A percentile compares a stretch with the other conserved stretches of the same genome.
Conservation (phyloP, 2,797 vertebrate species). For the Bovichtus variegatus region DNA sequence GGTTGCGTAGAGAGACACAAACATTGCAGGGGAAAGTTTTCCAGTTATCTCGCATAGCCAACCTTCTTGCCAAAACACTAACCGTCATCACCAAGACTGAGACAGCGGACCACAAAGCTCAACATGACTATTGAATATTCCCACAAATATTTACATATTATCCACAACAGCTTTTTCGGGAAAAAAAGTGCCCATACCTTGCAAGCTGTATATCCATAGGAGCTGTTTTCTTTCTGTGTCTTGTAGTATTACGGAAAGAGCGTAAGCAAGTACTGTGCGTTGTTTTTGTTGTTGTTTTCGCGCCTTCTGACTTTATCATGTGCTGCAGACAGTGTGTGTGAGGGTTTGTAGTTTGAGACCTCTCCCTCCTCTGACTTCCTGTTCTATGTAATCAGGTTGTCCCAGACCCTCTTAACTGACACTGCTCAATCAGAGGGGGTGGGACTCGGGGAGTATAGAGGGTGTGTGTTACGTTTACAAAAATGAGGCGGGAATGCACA, state of each 20-base stretch:
- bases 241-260: conserved; percentile 4
- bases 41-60: background rate
- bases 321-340: conserved; percentile 56
- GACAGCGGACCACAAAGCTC: background rate
- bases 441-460: conserved; percentile 21
- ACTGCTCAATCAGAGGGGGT: conserved; percentile 65
- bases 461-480: conserved; percentile 1
- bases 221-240: conserved; percentile 21
- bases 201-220: conserved; percentile 20
- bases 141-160: background rate
- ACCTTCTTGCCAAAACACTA: background rate
- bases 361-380: conserved; percentile 84
- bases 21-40: conserved; percentile 13
- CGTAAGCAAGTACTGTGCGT: conserved; percentile 6
- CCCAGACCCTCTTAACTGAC: conserved; percentile 77
- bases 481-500: conserved; percentile 13
- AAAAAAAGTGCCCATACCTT: conserved; percentile 58
- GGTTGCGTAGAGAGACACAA: background rate
- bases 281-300: conserved; percentile 61
- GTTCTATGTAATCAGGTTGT: conserved; percentile 82
- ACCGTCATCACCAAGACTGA: background rate
- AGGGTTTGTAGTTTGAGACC: conserved; percentile 74
- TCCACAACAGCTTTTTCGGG: background rate
- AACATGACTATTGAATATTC: background rate
- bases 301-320: conserved; percentile 78